phyloP scores from a whole-genome alignment of 2,888 invertebrate genomes.

The Ophion obscuratus region DNA sequence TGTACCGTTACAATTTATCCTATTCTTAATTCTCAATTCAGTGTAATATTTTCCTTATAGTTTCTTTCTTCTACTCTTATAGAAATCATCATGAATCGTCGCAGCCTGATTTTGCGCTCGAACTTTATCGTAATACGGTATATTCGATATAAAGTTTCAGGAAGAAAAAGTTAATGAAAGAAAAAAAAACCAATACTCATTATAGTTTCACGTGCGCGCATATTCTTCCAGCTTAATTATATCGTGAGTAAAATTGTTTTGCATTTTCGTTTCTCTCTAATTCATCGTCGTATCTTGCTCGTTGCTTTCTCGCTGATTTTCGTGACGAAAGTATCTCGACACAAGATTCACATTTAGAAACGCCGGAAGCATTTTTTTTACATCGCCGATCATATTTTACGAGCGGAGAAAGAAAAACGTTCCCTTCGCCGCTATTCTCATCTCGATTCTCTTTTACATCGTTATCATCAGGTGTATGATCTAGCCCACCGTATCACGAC shows the following conservation, averaged over 20 bases:
- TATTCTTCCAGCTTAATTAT: slow-evolving; percentile 10
- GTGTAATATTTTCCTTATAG: slow-evolving; percentile 30
- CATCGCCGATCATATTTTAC: slow-evolving; percentile 27
- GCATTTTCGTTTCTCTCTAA: slow-evolving; percentile 1
- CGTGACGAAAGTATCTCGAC: not conserved
- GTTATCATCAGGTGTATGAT: slow-evolving; percentile 32
- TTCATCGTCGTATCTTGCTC: slow-evolving; percentile 2
- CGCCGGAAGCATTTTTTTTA: slow-evolving; percentile 10
- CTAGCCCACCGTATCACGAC: slow-evolving; percentile 33
- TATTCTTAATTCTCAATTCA: slow-evolving; percentile 51
- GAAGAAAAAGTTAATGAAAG: not conserved
- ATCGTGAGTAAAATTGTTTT: slow-evolving; percentile 23
- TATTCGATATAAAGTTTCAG: slow-evolving; percentile 14
- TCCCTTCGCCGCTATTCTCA: not conserved
- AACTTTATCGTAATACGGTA: not conserved
- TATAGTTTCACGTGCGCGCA: slow-evolving; percentile 8
- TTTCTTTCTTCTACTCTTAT: slow-evolving; percentile 14
- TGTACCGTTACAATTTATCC: slow-evolving; percentile 60
- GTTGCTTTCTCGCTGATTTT: not conserved
- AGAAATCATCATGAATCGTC: slow-evolving; percentile 19
- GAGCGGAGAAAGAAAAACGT: slow-evolving; percentile 10
- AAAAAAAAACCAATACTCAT: not conserved
- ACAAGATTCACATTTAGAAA: slow-evolving; percentile 1
- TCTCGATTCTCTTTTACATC: not conserved
- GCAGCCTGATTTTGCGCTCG: slow-evolving; percentile 6